phyloP scores from a whole-genome alignment of 1,140 invertebrate species.

The Pristionchus pacificus region DNA sequence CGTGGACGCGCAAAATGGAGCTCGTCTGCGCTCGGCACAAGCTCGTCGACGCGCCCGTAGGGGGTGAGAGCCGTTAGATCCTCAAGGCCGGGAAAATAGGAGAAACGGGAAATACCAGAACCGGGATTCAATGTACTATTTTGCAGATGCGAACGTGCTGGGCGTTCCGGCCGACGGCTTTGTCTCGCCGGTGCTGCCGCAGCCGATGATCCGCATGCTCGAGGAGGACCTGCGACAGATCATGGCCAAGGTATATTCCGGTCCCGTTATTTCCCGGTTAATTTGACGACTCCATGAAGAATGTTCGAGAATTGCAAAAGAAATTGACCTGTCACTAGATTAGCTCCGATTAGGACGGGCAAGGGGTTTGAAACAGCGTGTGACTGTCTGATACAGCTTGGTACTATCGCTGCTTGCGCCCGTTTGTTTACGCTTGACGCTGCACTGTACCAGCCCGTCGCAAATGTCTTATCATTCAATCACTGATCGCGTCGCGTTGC shows the following conservation, averaged over 20 bases:
- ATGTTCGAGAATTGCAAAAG: not conserved
- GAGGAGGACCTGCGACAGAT: conserved; percentile 28
- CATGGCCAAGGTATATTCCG: conserved; percentile 31
- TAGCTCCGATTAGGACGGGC: no score
- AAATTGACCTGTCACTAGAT: not conserved
- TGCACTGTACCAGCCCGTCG: no score
- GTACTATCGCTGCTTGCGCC: no score
- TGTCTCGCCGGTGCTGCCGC: conserved; percentile 14
- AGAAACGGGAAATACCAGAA: conserved; percentile 4
- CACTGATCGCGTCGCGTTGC: no score
- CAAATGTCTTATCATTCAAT: no score
- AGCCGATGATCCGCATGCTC: conserved; percentile 19
- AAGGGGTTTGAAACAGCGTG: no score
- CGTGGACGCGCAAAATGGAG: conserved; percentile 83
- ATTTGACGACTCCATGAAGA: no score
- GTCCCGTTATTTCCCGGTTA: no score
- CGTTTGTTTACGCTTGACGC: no score
- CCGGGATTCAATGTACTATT: conserved; percentile 5
- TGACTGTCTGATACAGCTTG: no score
- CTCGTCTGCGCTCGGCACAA: conserved; percentile 83
- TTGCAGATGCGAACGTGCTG: conserved; percentile 28
- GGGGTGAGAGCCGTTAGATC: conserved; percentile 27
- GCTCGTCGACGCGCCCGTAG: conserved; percentile 59
- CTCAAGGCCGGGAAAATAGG: not conserved
- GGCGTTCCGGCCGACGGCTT: not conserved